A percentile compares a stretch with the other conserved stretches of the same genome.
Evolutionary conservation across 2,888 invertebrate genomes (phyloP).

Genomic region (Lithophane semibrunnea): DNA sequence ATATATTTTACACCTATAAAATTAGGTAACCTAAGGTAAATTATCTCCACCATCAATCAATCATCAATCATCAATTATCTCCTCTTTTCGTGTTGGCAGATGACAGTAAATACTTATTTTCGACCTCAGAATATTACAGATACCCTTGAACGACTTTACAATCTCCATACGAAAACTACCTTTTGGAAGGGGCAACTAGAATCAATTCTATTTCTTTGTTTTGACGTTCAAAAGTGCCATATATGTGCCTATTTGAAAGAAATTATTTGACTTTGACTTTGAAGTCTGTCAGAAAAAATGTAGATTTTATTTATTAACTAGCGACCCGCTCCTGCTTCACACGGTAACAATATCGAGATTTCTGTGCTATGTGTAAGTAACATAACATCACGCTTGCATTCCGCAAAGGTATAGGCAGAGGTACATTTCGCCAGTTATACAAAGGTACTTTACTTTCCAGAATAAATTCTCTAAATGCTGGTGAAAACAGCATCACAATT

Average conservation of each 20-base stretch:
- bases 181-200: no score
- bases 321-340: no score
- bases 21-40: background rate
- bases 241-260: no score
- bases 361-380: background rate
- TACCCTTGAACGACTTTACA: background rate
- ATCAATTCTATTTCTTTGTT: no score
- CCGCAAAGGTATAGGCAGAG: background rate
- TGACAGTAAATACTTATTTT: background rate
- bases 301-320: constrained; percentile 1
- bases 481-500: background rate
- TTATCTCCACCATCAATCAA: constrained; percentile 8
- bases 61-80: no score
- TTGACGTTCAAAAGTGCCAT: no score
- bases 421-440: background rate
- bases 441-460: background rate
- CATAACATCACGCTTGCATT: background rate
- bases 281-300: background rate
- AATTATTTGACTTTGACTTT: no score
- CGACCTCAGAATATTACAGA: background rate
- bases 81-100: background rate
- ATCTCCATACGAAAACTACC: no score
- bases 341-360: no score
- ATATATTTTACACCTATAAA: background rate
- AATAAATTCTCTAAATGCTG: background rate